These are phyloP conservation scores for Brachyopa scutellaris DNA, from an alignment of 2,888 invertebrate species.

Conservation along the genomic window DNA sequence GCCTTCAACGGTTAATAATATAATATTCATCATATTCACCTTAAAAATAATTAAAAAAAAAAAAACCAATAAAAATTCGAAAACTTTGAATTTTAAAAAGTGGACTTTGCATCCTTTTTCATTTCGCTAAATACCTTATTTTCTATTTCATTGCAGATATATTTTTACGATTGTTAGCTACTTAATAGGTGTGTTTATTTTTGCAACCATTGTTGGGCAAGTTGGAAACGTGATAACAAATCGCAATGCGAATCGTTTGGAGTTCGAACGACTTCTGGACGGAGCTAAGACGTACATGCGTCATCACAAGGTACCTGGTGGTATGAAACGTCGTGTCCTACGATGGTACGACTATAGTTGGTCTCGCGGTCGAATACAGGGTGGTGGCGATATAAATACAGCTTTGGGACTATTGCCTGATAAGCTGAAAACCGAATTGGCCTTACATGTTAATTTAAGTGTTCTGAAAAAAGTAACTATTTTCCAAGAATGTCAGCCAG, in stretches of 20 bases:
- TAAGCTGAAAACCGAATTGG: constrained; percentile 97
- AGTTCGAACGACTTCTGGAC: constrained; percentile 96
- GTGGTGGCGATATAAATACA: constrained; percentile 97
- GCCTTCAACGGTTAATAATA: constrained; percentile 80
- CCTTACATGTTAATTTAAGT: constrained; percentile 96
- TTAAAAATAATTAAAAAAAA: not conserved
- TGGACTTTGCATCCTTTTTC: not conserved
- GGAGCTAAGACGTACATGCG: constrained; percentile 99
- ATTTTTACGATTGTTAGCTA: constrained; percentile 98
- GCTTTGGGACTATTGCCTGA: constrained; percentile 96
- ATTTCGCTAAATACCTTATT: not conserved
- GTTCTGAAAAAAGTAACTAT: constrained; percentile 98
- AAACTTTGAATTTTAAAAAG: constrained; percentile 61
- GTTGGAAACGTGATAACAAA: constrained; percentile 99
- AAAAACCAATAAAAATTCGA: constrained; percentile 31
- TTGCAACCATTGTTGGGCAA: constrained; percentile 98
- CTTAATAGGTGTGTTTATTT: constrained; percentile 98
- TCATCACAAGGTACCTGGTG: constrained; percentile 96
- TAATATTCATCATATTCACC: constrained; percentile 73
- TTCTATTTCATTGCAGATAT: constrained; percentile 87
- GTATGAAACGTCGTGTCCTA: constrained; percentile 97
- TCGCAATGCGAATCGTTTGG: constrained; percentile 96
- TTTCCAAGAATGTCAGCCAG: constrained; percentile 98
- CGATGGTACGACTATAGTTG: constrained; percentile 99
- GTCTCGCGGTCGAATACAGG: constrained; percentile 97